phyloP scores from a whole-genome alignment of 2,113 vertebrate genomes.

The Pogona vitticeps region DNA sequence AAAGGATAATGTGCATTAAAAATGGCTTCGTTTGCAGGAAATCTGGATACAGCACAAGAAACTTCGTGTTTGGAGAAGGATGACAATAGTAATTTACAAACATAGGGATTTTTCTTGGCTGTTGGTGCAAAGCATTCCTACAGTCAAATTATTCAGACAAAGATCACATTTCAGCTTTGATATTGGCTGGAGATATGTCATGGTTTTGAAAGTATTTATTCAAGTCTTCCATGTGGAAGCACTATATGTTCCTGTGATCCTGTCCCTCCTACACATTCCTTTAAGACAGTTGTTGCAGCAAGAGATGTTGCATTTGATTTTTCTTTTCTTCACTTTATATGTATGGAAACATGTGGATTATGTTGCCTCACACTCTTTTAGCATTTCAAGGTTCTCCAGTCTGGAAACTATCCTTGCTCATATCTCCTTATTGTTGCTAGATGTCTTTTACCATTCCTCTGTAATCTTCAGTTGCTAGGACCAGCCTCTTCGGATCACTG shows the following conservation, averaged over 20 bases:
- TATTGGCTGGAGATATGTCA: conserved; percentile 5
- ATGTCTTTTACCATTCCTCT: conserved; percentile 58
- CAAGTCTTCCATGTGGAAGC: conserved; percentile 36
- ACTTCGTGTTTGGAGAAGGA: background rate
- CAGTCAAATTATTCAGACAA: conserved; percentile 15
- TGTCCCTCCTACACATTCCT: conserved; percentile 45
- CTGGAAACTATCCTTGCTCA: conserved; percentile 58
- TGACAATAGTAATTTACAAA: background rate
- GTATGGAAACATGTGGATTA: conserved; percentile 72
- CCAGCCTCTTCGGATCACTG: conserved; percentile 73
- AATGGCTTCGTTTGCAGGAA: conserved; percentile 29
- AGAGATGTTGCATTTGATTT: conserved; percentile 56
- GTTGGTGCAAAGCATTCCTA: background rate
- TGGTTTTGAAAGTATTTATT: conserved; percentile 44
- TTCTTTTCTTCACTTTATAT: conserved; percentile 67
- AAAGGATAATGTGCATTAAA: conserved; percentile 23
- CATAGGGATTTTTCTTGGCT: background rate
- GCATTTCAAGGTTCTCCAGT: conserved; percentile 66
- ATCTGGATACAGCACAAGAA: conserved; percentile 18
- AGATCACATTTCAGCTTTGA: conserved; percentile 6
- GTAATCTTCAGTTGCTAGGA: too few relatives aligned
- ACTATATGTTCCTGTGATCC: conserved; percentile 30
- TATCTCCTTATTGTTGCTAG: conserved; percentile 61
- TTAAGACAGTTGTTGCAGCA: conserved; percentile 65
- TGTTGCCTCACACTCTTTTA: conserved; percentile 60